Evolutionary conservation across 2,113 vertebrate genomes (phyloP).

Genomic region (Tenrec ecaudatus): DNA sequence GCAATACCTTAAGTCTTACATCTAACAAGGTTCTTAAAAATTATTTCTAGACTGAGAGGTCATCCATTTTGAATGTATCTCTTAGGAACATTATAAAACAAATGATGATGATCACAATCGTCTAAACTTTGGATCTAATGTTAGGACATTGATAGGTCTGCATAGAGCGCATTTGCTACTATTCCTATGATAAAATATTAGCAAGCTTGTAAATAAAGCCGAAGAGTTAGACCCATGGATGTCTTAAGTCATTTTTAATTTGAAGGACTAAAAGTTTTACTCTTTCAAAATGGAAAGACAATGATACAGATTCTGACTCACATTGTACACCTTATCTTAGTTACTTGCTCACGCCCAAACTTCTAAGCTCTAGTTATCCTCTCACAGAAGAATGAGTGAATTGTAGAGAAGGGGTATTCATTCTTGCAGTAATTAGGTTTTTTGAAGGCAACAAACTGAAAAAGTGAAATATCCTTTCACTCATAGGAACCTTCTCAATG

Average conservation of each 20-base stretch:
- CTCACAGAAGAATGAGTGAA: neutral
- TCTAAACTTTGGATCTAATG: neutral
- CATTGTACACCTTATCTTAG: neutral
- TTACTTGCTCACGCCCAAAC: neutral
- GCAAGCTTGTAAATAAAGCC: neutral
- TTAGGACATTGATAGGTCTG: neutral
- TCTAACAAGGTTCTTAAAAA: neutral
- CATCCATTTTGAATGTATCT: neutral
- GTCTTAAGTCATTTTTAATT: neutral
- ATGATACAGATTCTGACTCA: too few species aligned
- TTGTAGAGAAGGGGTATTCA: too few species aligned
- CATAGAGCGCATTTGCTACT: neutral
- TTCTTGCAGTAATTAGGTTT: too few species aligned
- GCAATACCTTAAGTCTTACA: neutral
- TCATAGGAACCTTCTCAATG: neutral
- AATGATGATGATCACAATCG: neutral
- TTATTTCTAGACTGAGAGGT: neutral
- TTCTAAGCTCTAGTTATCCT: neutral
- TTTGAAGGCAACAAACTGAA: neutral
- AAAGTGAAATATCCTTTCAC: neutral
- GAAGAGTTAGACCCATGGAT: too few species aligned
- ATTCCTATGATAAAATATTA: neutral
- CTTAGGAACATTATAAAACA: neutral
- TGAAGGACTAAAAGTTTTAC: neutral
- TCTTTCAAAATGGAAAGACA: neutral